Evolutionary conservation across 2,888 invertebrate genomes (phyloP).

Genomic region (Tetropium fuscum): DNA sequence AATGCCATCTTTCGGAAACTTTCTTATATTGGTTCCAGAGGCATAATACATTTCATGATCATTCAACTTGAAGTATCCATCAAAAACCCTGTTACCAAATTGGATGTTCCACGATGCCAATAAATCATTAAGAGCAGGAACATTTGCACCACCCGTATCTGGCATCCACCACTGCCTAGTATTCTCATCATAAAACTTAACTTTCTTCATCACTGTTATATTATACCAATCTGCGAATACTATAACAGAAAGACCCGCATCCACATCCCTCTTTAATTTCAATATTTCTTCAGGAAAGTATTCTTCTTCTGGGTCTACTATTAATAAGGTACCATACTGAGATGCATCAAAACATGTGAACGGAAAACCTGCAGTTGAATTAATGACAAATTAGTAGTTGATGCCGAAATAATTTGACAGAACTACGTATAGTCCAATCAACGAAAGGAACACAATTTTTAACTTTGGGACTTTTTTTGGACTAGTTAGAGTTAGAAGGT

Average conservation of each 20-base stretch:
- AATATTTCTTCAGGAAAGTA: conserved; percentile 93
- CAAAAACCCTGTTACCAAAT: conserved; percentile 85
- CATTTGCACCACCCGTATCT: conserved; percentile 89
- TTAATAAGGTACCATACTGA: conserved; percentile 88
- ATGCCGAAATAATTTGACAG: too few relatives aligned
- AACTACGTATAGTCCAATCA: too few relatives aligned
- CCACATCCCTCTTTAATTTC: conserved; percentile 85
- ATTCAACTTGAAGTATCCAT: conserved; percentile 90
- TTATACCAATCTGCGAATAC: conserved; percentile 98
- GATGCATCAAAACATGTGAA: conserved; percentile 92
- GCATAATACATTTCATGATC: conserved; percentile 92
- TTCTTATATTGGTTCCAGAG: conserved; percentile 88
- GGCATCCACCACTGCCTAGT: conserved; percentile 96
- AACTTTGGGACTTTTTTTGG: too few relatives aligned
- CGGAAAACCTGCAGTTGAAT: conserved; percentile 72
- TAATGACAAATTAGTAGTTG: neutral
- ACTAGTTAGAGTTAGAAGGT: too few relatives aligned
- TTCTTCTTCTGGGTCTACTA: conserved; percentile 97
- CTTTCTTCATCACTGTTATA: conserved; percentile 91
- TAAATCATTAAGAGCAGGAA: conserved; percentile 94
- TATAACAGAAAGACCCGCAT: conserved; percentile 86
- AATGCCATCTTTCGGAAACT: conserved; percentile 85
- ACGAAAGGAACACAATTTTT: too few relatives aligned
- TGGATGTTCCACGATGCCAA: conserved; percentile 86
- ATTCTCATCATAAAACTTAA: conserved; percentile 98